Conservation (phyloP, 1,140 invertebrate species). For the Apis dorsata region DNA sequence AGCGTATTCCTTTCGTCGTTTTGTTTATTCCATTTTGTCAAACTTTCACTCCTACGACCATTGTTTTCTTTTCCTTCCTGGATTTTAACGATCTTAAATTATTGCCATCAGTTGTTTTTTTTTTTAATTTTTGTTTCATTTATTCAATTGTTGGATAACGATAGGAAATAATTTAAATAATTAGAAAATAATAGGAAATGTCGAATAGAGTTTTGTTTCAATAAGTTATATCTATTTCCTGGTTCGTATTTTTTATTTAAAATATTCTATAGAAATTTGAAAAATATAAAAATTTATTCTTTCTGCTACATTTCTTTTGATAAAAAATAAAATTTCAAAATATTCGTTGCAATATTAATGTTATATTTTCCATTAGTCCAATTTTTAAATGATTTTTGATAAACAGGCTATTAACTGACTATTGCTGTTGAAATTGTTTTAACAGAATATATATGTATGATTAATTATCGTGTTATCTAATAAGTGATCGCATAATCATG, state of each 20-base stretch:
- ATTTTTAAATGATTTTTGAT: neutral
- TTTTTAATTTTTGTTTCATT: no score
- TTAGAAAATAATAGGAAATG: no score
- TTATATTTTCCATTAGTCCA: neutral
- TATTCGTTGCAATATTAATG: neutral
- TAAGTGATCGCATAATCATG: neutral
- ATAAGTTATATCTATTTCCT: no score
- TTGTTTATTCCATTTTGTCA: neutral
- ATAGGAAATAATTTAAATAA: no score
- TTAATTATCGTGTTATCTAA: constrained; percentile 8
- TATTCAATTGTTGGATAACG: no score
- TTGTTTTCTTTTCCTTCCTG: neutral
- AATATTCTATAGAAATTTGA: no score
- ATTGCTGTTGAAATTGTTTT: neutral
- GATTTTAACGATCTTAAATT: neutral
- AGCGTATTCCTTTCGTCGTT: neutral
- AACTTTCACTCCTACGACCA: no score
- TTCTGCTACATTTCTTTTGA: no score
- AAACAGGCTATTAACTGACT: neutral
- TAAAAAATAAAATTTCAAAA: neutral
- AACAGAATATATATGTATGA: neutral
- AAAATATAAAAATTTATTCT: no score
- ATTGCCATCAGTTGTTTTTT: no score
- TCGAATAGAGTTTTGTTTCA: no score
- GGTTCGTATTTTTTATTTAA: no score